Evolutionary conservation across 2,888 invertebrate genomes (phyloP), one percentile per base, ranked within the genome.

Genomic region (Volucella bombylans): DNA sequence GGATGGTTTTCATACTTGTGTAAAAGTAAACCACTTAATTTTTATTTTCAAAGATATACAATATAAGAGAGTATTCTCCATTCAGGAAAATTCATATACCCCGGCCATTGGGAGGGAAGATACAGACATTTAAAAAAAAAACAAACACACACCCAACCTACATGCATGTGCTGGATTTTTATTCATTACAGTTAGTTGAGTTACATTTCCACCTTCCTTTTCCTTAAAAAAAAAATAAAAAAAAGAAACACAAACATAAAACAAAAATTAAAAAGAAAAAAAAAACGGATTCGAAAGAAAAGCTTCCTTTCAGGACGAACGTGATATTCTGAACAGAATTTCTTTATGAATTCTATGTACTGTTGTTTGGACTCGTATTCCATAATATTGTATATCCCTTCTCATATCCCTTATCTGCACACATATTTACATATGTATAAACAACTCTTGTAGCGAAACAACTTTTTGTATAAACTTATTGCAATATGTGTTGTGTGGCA

Each of bases 1-100:
- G 59, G 72, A 67, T 82, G 67, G 67, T 59, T 59, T 67, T 65
- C 64, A 49, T 73, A 73, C 64, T 59, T 83, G 64, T 80, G 65
- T 55, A 83, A 65, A 76, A 65, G 69, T 49, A 74, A 71, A 83
- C 74, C 83, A 83, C 83, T 80, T 83, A 83, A 80, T 83, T 80
- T 83, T 65, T 76, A 80, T 69, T 62, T 76, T 80, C 74, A 71
- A 83, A 80, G 65, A 41, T 18, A 61, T 61, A 74, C 31, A 31
- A 6, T 31, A 31, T 6, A 31, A 31, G 31, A 31, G 31, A 31
- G 31, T 31, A 31, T 31, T 31, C 69, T 64, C 59, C 52, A 65
- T 67, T 61, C 59, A 65, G 61, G 68, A 39, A 68, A 41, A 62
- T 15, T 15, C 69, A 50, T 55, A 50, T 38, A 49, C 14, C 11